Evolutionary conservation across 2,797 vertebrate species (phyloP), one percentile per base, ranked within the genome.

Genomic region (Dipus sagitta): DNA sequence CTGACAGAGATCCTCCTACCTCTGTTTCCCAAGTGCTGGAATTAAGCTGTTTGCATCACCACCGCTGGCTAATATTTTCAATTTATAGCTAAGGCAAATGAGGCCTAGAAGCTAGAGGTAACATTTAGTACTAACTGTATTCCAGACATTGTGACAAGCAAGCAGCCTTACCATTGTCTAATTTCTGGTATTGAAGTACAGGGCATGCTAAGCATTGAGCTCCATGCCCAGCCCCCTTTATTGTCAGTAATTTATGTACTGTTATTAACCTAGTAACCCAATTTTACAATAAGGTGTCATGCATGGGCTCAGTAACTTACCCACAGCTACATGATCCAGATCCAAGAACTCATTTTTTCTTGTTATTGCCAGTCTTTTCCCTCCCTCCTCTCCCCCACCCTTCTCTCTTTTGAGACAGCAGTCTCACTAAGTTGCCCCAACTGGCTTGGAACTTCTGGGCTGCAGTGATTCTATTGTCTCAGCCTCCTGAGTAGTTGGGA

Each of bases 51-150:
- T 47, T 58, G 54, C 13, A 17, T 13, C 54, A 58, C 54, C 54
- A 58, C 14, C 13, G 3, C 54, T 58, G 54, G 54, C 54, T 58
- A 62, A 92, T 28, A 77, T 77, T 88, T 86, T 80, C 64, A 94
- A 38, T 83, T 84, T 88, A 74, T 42, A 90, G n/a, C 82, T 70
- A 72, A 74, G 89, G 80, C 47, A 80, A 74, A 80, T 90, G 77
- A 96, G 62, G 38, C 70, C 76, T 2, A 70, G 77, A 81, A 32
- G 47, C 11, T 80, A 86, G 79, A 89, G 78, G 34, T 77, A 52
- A 20, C 30, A 32, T 84, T 80, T 91, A 88, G 62, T 90, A 34
- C n/a, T 87, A 84, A 64, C 54, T 88, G 30, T 54, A 60, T 72
- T 26, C 10, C 52, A 74, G 83, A 70, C 32, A 34, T 4, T 60